phyloP scores from a whole-genome alignment of 2,797 vertebrate genomes.

The Phoeniculus purpureus region DNA sequence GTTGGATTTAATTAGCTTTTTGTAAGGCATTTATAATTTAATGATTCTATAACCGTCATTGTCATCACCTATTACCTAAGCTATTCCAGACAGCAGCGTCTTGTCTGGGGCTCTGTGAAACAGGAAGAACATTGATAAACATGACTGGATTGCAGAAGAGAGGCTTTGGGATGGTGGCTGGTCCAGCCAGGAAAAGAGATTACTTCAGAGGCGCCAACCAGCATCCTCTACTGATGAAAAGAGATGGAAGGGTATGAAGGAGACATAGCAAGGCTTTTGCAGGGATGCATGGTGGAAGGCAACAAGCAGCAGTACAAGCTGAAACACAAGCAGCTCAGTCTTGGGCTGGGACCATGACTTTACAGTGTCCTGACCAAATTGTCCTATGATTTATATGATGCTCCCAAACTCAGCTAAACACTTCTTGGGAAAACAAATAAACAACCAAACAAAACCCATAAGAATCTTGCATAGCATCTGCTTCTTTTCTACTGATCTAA shows the following conservation, averaged over 20 bases:
- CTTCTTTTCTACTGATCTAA: neutral
- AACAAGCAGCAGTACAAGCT: neutral
- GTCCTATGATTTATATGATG: neutral
- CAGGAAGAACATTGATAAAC: neutral
- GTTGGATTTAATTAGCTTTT: neutral
- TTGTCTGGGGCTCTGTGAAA: neutral
- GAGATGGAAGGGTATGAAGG: neutral
- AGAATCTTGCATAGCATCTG: fast-evolving
- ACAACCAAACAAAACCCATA: neutral
- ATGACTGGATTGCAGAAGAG: neutral
- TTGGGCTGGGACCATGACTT: neutral
- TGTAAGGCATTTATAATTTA: neutral
- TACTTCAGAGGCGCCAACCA: neutral
- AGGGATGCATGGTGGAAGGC: fast-evolving
- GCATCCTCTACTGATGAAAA: fast-evolving
- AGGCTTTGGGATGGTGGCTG: fast-evolving
- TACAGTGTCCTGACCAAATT: neutral
- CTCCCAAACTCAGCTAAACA: neutral
- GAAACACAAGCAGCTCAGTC: neutral
- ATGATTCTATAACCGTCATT: neutral
- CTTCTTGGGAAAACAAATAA: neutral
- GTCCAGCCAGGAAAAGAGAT: neutral
- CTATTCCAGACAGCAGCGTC: neutral
- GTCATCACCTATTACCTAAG: neutral
- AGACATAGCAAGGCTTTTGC: fast-evolving